Evolutionary conservation across 1,140 invertebrate species (phyloP).

Genomic region (Cherax destructor): DNA sequence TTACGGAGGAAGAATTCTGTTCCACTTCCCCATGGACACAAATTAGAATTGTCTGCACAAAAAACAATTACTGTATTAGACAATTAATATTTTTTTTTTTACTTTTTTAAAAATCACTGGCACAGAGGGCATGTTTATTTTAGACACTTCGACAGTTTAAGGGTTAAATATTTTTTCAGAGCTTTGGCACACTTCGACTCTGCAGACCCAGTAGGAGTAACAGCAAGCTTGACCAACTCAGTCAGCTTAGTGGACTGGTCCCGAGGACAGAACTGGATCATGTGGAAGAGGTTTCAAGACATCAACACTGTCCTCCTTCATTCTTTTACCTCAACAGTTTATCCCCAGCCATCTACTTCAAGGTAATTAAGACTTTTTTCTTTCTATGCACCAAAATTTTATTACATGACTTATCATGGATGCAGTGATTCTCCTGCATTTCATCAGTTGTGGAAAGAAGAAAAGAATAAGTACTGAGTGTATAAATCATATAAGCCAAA

Average conservation of each 20-base stretch:
- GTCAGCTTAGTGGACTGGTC: constrained; percentile 42
- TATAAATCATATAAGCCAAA: too few relatives aligned
- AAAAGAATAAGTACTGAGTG: too few relatives aligned
- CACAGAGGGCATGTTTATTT: background rate
- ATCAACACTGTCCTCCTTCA: constrained; percentile 58
- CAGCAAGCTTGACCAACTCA: constrained; percentile 29
- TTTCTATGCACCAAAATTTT: too few relatives aligned
- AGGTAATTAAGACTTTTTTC: constrained; percentile 9
- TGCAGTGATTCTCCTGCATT: too few relatives aligned
- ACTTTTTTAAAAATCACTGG: background rate
- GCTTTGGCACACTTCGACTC: constrained; percentile 60
- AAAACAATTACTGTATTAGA: too few relatives aligned
- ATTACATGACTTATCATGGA: too few relatives aligned
- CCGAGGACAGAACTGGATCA: constrained; percentile 46
- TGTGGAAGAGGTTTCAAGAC: constrained; percentile 64
- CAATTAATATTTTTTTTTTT: background rate
- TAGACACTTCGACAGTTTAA: background rate
- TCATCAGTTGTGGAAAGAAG: too few relatives aligned
- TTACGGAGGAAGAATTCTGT: too few relatives aligned
- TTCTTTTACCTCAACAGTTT: constrained; percentile 61
- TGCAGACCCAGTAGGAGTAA: constrained; percentile 56
- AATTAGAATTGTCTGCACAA: too few relatives aligned
- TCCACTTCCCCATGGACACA: too few relatives aligned
- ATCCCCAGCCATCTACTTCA: constrained; percentile 52
- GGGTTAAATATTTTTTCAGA: constrained; percentile 17